Conservation (phyloP, 2,113 vertebrate genomes). For the Cyphomyrus plagiostoma region DNA sequence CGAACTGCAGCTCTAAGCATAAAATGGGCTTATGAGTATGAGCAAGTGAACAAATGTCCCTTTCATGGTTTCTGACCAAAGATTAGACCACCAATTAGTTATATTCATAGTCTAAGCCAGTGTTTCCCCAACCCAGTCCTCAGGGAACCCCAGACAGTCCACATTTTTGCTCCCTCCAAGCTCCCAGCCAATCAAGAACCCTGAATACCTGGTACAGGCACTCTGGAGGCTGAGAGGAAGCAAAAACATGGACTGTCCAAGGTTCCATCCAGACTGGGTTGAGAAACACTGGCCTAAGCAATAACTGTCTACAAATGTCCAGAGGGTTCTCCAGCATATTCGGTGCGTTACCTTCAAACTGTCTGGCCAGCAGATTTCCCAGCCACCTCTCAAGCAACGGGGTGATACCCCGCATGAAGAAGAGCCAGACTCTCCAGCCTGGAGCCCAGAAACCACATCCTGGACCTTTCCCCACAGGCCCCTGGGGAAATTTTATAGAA, state of each 20-base stretch:
- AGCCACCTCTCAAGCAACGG: conserved; percentile 94
- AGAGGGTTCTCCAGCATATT: not conserved
- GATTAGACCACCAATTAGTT: not conserved
- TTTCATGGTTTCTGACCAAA: not conserved
- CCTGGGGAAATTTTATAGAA: conserved; percentile 54
- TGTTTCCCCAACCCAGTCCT: too few species aligned
- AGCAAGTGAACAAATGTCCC: not conserved
- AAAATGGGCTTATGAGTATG: not conserved
- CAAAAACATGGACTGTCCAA: too few species aligned
- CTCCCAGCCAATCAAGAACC: too few species aligned
- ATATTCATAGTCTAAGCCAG: not conserved
- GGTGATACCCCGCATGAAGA: conserved; percentile 98
- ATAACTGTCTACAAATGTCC: not conserved
- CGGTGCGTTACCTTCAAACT: conserved; percentile 83
- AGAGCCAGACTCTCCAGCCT: conserved; percentile 98
- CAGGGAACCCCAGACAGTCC: too few species aligned
- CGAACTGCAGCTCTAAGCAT: not conserved
- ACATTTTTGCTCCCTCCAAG: too few species aligned
- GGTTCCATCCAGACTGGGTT: too few species aligned
- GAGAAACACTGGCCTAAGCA: not conserved
- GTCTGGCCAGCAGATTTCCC: conserved; percentile 93
- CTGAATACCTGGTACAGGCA: too few species aligned
- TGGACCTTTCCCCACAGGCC: conserved; percentile 95
- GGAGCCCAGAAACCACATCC: conserved; percentile 98
- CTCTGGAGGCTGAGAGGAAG: too few species aligned